phyloP scores from a whole-genome alignment of 2,113 vertebrate species.

The Hippocampus zosterae region DNA sequence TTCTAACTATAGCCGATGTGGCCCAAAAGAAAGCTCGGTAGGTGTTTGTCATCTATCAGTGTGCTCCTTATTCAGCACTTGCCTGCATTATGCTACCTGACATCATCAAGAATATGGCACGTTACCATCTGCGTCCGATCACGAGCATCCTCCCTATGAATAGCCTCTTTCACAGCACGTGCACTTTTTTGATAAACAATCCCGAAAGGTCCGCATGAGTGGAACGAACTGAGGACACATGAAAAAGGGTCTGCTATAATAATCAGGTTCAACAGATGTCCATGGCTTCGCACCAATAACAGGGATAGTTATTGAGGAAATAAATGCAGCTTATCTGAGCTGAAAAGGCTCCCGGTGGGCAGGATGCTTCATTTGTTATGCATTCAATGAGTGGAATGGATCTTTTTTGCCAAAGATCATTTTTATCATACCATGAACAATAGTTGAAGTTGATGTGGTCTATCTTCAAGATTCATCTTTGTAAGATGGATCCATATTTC shows the following conservation, averaged over 20 bases:
- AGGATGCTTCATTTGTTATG: constrained; percentile 37
- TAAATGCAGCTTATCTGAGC: constrained; percentile 54
- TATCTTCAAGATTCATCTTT: constrained; percentile 17
- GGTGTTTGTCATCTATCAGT: constrained; percentile 5
- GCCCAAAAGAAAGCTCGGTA: background rate
- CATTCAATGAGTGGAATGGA: constrained; percentile 20
- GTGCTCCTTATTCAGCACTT: constrained; percentile 19
- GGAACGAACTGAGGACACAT: constrained; percentile 18
- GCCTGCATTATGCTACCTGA: constrained; percentile 20
- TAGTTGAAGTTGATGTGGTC: constrained; percentile 18
- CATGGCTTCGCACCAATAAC: constrained; percentile 19
- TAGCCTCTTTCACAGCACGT: constrained; percentile 37
- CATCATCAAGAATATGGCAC: constrained; percentile 39
- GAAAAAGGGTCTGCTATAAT: constrained; percentile 46
- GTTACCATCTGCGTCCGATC: constrained; percentile 46
- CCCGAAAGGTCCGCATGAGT: constrained; percentile 25
- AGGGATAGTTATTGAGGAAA: constrained; percentile 39
- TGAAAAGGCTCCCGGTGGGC: constrained; percentile 45
- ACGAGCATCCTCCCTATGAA: constrained; percentile 34
- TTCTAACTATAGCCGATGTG: background rate
- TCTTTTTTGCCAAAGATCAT: constrained; percentile 26
- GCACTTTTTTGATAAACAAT: constrained; percentile 46
- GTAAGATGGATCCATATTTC: constrained; percentile 3
- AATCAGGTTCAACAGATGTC: constrained; percentile 55
- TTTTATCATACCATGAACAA: constrained; percentile 30